phyloP scores from a whole-genome alignment of 2,888 invertebrate genomes.

The Aleiodes alternator region DNA sequence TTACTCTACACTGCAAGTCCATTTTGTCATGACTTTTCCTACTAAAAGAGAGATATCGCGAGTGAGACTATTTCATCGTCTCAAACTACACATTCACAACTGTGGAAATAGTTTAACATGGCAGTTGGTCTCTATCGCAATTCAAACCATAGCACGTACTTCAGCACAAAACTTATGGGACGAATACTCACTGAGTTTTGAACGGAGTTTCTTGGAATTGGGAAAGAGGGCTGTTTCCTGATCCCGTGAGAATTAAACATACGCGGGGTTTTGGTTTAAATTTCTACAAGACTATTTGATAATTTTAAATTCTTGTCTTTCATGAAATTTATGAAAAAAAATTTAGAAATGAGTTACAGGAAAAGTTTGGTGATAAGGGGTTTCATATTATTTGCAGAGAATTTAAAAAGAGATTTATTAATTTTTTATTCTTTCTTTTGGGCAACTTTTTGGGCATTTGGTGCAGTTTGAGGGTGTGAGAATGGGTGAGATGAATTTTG shows the following conservation, averaged over 20 bases:
- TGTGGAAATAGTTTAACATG: neutral
- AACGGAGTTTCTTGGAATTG: conserved; percentile 9
- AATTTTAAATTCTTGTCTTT: conserved; percentile 37
- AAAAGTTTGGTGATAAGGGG: too few species aligned
- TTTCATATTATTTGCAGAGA: too few species aligned
- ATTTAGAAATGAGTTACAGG: too few species aligned
- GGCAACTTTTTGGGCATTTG: too few species aligned
- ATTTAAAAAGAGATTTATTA: too few species aligned
- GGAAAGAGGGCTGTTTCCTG: conserved; percentile 18
- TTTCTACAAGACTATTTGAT: conserved; percentile 18
- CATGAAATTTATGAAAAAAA: neutral
- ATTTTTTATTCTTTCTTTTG: too few species aligned
- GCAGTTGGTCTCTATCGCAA: conserved; percentile 9
- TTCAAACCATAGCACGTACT: conserved; percentile 32
- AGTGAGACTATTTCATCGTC: conserved; percentile 22
- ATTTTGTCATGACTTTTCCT: too few species aligned
- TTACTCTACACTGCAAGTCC: too few species aligned
- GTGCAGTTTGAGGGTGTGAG: too few species aligned
- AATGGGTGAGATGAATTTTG: too few species aligned
- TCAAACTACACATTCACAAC: neutral
- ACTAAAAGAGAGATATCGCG: too few species aligned
- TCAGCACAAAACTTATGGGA: conserved; percentile 17
- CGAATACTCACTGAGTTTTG: conserved; percentile 27
- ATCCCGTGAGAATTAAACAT: conserved; percentile 36
- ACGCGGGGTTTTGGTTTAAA: conserved; percentile 15